phyloP scores from a whole-genome alignment of 2,113 vertebrate genomes.

The Istiophorus platypterus region DNA sequence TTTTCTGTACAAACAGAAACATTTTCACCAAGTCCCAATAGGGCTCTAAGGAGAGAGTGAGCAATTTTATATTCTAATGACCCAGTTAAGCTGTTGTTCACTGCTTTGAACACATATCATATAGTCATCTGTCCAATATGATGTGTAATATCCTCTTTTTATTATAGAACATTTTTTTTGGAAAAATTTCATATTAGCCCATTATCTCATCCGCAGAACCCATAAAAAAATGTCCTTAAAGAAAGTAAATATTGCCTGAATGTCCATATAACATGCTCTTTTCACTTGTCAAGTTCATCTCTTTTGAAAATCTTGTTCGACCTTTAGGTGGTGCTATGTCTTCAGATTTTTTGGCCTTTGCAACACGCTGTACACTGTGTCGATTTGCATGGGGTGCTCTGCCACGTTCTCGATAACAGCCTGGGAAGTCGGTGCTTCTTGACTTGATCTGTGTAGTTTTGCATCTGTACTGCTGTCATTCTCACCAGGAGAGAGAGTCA shows the following conservation, averaged over 20 bases:
- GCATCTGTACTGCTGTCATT: background rate
- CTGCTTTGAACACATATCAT: too few relatives aligned
- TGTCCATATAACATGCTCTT: background rate
- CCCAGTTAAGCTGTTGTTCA: too few relatives aligned
- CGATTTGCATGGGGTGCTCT: rapidly evolving
- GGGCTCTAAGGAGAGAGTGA: too few relatives aligned
- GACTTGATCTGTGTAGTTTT: rapidly evolving
- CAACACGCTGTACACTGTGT: slow-evolving; percentile 54
- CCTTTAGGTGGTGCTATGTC: slow-evolving; percentile 34
- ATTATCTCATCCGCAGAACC: background rate
- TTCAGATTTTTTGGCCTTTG: slow-evolving; percentile 24
- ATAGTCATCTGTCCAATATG: too few relatives aligned
- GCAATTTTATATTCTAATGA: too few relatives aligned
- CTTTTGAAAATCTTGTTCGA: background rate
- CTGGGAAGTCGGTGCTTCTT: background rate
- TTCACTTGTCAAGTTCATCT: background rate
- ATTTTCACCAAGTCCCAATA: too few relatives aligned
- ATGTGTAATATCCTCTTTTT: too few relatives aligned
- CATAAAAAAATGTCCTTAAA: background rate
- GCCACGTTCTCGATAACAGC: background rate
- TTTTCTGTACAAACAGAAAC: too few relatives aligned
- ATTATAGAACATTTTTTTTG: too few relatives aligned
- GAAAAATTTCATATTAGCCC: too few relatives aligned
- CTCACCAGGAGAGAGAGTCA: rapidly evolving
- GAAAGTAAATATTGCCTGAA: background rate